Evolutionary conservation across 2,888 invertebrate species (phyloP).

Genomic region (Drosophila paramelanica): DNA sequence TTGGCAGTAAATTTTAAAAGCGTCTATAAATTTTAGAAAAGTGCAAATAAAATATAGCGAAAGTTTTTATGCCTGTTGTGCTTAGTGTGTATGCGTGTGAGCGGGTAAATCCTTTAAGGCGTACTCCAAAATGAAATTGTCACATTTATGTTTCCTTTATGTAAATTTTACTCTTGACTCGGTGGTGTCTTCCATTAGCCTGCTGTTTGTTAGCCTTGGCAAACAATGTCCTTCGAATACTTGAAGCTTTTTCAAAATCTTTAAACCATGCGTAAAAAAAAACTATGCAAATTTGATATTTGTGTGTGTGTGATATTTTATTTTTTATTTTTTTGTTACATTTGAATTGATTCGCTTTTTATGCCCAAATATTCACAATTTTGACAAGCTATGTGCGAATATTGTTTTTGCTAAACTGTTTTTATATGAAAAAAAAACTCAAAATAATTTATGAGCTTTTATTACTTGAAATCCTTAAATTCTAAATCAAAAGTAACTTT

Average conservation of each 20-base stretch:
- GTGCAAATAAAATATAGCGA: constrained; percentile 78
- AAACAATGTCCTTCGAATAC: constrained; percentile 11
- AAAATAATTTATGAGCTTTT: neutral
- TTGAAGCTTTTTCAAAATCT: constrained; percentile 22
- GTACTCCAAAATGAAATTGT: constrained; percentile 68
- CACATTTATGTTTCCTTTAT: constrained; percentile 79
- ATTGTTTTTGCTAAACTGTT: neutral
- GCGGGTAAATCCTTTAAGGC: constrained; percentile 73
- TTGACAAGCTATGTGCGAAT: neutral
- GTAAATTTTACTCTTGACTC: constrained; percentile 53
- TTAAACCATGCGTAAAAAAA: constrained; percentile 32
- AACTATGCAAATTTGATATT: constrained; percentile 20
- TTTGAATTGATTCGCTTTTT: constrained; percentile 5
- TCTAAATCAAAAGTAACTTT: neutral
- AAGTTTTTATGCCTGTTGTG: constrained; percentile 55
- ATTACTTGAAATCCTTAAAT: neutral
- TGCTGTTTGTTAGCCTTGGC: constrained; percentile 29
- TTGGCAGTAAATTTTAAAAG: constrained; percentile 73
- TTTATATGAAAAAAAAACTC: neutral
- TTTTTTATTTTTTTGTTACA: constrained; percentile 14
- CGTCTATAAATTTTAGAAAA: constrained; percentile 77
- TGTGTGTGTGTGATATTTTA: neutral
- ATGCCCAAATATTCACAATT: constrained; percentile 4
- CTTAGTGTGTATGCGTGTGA: neutral
- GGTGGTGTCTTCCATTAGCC: constrained; percentile 25